Evolutionary conservation across 1,140 invertebrate genomes (phyloP).

Genomic region (Telenomus remus): DNA sequence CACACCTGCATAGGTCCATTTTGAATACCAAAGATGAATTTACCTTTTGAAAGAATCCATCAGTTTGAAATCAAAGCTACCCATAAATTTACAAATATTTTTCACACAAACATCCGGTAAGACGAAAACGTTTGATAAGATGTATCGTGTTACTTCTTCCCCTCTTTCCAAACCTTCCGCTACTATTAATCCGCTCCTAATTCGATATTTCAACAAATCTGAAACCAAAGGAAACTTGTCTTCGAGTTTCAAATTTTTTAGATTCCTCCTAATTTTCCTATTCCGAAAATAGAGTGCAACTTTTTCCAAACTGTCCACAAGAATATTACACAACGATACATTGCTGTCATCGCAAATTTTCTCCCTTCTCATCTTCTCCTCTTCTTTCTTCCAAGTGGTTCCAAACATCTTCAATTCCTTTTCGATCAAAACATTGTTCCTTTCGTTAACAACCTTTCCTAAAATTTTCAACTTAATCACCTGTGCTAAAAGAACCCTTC

Average conservation of each 20-base stretch:
- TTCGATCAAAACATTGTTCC: background rate
- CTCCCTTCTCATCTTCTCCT: background rate
- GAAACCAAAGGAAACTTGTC: background rate
- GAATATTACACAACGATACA: background rate
- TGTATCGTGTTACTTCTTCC: background rate
- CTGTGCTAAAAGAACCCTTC: background rate
- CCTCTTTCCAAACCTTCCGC: background rate
- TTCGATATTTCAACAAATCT: background rate
- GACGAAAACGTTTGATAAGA: background rate
- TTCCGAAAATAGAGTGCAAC: background rate
- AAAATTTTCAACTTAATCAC: background rate
- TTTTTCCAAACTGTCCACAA: background rate
- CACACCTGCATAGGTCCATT: no score
- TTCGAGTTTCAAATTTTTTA: background rate
- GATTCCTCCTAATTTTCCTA: background rate
- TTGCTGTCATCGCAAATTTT: background rate
- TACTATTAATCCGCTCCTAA: background rate
- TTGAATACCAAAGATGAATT: background rate
- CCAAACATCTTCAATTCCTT: background rate
- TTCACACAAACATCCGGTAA: background rate
- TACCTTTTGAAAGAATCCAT: background rate
- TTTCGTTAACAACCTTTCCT: background rate
- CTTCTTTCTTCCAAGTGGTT: background rate
- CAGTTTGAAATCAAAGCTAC: background rate
- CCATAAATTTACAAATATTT: background rate